These are phyloP conservation scores for Drosophila testacea DNA, from an alignment of 2,888 invertebrate species.

Conservation along the genomic window DNA sequence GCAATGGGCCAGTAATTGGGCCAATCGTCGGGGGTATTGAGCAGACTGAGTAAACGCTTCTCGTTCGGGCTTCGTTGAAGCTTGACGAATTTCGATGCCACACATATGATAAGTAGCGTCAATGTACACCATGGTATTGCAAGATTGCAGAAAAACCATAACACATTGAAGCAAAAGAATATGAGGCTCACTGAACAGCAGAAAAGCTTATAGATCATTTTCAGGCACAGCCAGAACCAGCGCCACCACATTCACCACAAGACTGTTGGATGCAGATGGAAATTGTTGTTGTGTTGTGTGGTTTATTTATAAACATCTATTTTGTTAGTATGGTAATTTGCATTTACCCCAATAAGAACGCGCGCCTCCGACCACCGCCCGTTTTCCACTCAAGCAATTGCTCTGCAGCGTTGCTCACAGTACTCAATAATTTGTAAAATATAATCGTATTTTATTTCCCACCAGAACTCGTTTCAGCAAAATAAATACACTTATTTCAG, in stretches of 20 bases:
- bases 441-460: neutral
- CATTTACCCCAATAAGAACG: conserved; percentile 66
- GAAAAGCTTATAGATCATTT: conserved; percentile 84
- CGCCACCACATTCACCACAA: conserved; percentile 82
- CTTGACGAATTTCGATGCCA: conserved; percentile 84
- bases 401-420: conserved; percentile 1
- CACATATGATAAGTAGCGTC: conserved; percentile 81
- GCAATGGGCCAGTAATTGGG: conserved; percentile 84
- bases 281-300: conserved; percentile 21
- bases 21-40: conserved; percentile 82
- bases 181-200: conserved; percentile 82
- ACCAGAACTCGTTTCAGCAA: conserved; percentile 5
- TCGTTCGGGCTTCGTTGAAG: conserved; percentile 82
- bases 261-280: conserved; percentile 21
- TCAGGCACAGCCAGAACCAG: conserved; percentile 80
- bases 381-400: conserved; percentile 42
- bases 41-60: conserved; percentile 78
- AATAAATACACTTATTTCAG: neutral
- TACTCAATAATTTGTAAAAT: neutral
- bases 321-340: conserved; percentile 36
- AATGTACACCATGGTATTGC: conserved; percentile 85
- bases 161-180: conserved; percentile 83
- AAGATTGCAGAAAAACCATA: conserved; percentile 84
- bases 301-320: conserved; percentile 61
- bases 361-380: conserved; percentile 52